Evolutionary conservation across 2,797 vertebrate species (phyloP), one percentile per base, ranked within the genome.

Genomic region (Chromobotia macracanthus): DNA sequence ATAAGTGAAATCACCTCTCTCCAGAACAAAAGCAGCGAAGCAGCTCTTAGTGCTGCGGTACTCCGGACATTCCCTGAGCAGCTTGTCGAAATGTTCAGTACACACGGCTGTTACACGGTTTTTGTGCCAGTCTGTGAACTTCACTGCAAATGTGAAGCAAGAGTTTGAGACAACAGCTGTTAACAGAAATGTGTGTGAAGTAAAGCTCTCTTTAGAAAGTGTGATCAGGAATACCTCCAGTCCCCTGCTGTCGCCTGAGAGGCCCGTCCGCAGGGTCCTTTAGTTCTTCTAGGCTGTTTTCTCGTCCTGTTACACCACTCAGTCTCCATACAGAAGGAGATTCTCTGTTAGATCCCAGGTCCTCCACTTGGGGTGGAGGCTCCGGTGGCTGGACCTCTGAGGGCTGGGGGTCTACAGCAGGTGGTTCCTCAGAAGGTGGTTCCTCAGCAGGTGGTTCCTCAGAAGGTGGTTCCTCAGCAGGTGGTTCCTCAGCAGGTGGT

Each of bases 11-110:
- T 89, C 72, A 92, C 93, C 91, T 89, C 75, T 91, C 71, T 90
- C 90, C 80, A 94, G 71, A 75, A 95, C 85, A 79, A 95, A 94
- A 18, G 91, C 88, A 44, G 94, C 93, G 80, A 95, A 87, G 85
- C 90, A 84, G 85, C 88, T 91, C 84, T 91, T 94, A 67, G 88
- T 90, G 83, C 63, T 82, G 1, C 84, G 61, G 70, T 92, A 91
- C 25, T 90, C 79, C 0, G 91, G 91, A 80, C 41, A 86, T 84
- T 89, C 89, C 82, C 87, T 90, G 79, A 95, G 68, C 65, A 95
- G 89, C 76, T 73, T 76, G 84, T 92, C 88, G 65, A 93, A 92
- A 69, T 51, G 89, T 60, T 88, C 83, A 13, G 89, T 90, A 41
- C 93, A 92, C 66, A 93, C 58, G 15, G 87, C 90, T 13, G 89